Base-by-base conservation (phyloP, 2,888 invertebrate genomes). In the Artemia sp. region DNA sequence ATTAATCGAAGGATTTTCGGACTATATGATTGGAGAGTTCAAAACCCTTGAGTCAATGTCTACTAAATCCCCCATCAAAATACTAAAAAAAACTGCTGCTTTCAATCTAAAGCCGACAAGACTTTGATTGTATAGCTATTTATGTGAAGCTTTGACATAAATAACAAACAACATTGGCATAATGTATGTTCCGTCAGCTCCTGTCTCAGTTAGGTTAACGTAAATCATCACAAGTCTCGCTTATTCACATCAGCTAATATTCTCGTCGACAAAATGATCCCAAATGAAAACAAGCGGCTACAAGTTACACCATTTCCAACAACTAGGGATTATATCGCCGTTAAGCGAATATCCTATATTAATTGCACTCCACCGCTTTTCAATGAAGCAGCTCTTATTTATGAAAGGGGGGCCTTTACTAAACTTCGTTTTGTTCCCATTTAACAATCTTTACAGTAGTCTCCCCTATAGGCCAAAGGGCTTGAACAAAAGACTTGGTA, bases 311-410 rank as follows among this genome's bases (percentile, higher is more conserved):
- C 24, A 19, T 58, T 24, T n/a, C 64, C 64, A 58, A 38, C 38
- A 38, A 38, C 38, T 4, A 38, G 38, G 64, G 64, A 58, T 58
- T 58, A 58, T 58, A 19, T 24, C 64, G 24, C 64, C 64, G 24
- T 58, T 58, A 58, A 58, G 64, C 64, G 64, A 38, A 58, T 58
- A 58, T 58, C 64, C 64, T 19, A 24, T 58, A 58, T 58, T 58
- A 58, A 58, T 58, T 58, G 64, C 64, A 58, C 11, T 58, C 24
- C 14, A 58, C n/a, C 9, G 64, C 64, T 58, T 10, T 58, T 58
- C 8, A 58, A 58, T 58, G 38, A 38, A 58, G 64, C 12, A n/a
- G 9, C n/a, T n/a, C 24, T 58, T 58, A 24, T 58, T 58, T n/a
- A 58, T 58, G 64, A 24, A 58, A 24, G 64, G 11, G 64, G 64